Conservation (phyloP, 2,113 vertebrate species). For the Lagenorhynchus albirostris region DNA sequence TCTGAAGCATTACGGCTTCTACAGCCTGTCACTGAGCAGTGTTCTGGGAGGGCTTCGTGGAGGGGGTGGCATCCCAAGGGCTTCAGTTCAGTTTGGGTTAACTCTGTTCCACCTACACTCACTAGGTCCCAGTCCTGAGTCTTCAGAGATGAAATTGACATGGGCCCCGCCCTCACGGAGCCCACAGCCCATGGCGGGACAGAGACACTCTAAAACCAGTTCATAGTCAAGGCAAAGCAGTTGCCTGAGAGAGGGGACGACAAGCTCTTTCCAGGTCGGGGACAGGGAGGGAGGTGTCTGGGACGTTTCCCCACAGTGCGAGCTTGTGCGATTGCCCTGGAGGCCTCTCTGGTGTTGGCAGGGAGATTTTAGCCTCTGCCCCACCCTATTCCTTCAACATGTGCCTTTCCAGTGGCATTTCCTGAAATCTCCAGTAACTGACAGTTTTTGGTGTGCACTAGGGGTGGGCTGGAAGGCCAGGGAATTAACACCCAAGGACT, state of each 20-base stretch:
- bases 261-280: neutral
- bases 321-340: neutral
- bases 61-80: neutral
- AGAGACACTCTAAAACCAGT: too few species aligned
- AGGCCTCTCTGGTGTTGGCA: neutral
- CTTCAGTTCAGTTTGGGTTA: neutral
- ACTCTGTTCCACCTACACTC: neutral
- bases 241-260: neutral
- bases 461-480: neutral
- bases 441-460: neutral
- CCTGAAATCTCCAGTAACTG: accelerated
- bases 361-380: neutral
- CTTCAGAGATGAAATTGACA: neutral
- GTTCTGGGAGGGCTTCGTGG: neutral
- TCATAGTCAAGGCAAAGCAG: neutral
- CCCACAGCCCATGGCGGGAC: too few species aligned
- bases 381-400: accelerated
- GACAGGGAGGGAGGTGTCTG: neutral
- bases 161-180: accelerated
- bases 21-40: neutral
- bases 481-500: accelerated
- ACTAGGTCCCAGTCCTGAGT: neutral
- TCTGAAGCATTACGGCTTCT: neutral
- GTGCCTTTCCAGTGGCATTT: neutral
- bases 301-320: neutral